Evolutionary conservation across 2,113 vertebrate species (phyloP).

Genomic region (Neodon shergylaensis): DNA sequence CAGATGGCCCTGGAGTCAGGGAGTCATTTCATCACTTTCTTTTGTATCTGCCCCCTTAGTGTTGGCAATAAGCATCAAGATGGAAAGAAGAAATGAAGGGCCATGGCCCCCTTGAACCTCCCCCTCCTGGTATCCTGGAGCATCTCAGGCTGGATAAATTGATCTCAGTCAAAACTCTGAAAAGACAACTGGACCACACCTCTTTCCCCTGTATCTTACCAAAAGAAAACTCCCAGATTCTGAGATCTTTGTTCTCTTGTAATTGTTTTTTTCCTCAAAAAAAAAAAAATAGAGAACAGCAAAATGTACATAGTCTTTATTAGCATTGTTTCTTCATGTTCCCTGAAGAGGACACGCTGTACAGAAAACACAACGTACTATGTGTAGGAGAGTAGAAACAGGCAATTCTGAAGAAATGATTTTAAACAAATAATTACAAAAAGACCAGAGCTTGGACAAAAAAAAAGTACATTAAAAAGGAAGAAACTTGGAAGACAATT

Average conservation of each 20-base stretch:
- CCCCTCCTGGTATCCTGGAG: background rate
- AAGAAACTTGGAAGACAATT: slow-evolving; percentile 28
- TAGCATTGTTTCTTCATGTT: slow-evolving; percentile 50
- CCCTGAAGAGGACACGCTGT: slow-evolving; percentile 60
- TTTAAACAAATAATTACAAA: slow-evolving; percentile 68
- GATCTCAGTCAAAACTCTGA: slow-evolving; percentile 49
- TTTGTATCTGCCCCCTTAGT: background rate
- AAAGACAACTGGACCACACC: slow-evolving; percentile 28
- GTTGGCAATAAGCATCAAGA: background rate
- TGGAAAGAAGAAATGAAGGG: background rate
- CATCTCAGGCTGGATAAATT: slow-evolving; percentile 13
- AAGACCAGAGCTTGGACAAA: slow-evolving; percentile 47
- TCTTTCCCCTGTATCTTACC: background rate
- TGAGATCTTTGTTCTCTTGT: slow-evolving; percentile 25
- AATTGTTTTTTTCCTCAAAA: background rate
- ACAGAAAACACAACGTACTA: slow-evolving; percentile 48
- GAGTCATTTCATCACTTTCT: background rate
- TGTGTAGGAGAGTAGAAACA: slow-evolving; percentile 50
- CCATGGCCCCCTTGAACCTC: background rate
- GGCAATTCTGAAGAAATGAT: slow-evolving; percentile 58
- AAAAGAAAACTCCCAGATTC: slow-evolving; percentile 58
- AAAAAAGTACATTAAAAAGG: background rate
- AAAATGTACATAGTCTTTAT: slow-evolving; percentile 51
- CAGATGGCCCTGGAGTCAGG: accelerated
- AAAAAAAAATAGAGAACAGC: slow-evolving; percentile 58